Conservation (phyloP, 2,797 vertebrate species). For the Cirrhinus mrigala region DNA sequence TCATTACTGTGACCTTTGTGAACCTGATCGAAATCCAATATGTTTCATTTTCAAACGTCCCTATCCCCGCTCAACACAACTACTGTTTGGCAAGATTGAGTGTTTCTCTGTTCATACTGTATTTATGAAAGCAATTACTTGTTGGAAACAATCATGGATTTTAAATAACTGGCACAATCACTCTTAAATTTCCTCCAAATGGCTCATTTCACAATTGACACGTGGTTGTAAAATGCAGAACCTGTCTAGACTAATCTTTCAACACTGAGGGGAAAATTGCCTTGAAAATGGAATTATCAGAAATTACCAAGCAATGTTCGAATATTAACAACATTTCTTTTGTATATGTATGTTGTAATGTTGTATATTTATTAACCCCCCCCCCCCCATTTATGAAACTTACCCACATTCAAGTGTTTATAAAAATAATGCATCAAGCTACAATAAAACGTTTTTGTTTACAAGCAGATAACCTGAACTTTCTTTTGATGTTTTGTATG, state of each 20-base stretch:
- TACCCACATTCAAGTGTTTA: too few relatives aligned
- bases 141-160: background rate
- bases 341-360: too few relatives aligned
- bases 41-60: conserved; percentile 6
- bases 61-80: background rate
- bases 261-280: background rate
- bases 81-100: conserved; percentile 9
- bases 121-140: background rate
- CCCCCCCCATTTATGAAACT: too few relatives aligned
- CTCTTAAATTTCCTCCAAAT: conserved; percentile 2
- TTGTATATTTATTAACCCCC: too few relatives aligned
- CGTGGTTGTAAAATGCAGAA: background rate
- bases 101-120: background rate
- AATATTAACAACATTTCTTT: conserved; percentile 5
- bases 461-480: too few relatives aligned
- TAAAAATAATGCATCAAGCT: too few relatives aligned
- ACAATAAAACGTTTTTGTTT: too few relatives aligned
- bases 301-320: background rate
- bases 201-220: conserved; percentile 17
- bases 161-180: background rate
- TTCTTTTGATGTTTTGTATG: too few relatives aligned
- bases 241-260: background rate
- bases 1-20: conserved; percentile 31
- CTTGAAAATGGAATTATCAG: background rate
- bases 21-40: conserved; percentile 32